Conservation (phyloP, 2,888 invertebrate species). For the Crioceris asparagi region DNA sequence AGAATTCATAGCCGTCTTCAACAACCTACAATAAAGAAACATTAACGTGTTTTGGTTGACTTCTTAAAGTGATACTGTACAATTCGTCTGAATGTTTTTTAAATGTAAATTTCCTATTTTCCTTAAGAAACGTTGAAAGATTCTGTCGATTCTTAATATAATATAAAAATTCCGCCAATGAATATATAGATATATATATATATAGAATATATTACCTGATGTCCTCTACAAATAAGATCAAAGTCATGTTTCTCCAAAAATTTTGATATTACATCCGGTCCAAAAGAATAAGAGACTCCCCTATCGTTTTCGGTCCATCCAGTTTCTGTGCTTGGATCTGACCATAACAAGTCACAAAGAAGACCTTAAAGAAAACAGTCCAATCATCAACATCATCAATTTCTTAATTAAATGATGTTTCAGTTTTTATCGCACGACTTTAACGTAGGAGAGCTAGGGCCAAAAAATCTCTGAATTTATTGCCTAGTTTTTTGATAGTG, state of each 20-base stretch:
- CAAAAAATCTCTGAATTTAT: no score
- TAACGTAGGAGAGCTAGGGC: no score
- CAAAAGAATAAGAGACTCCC: conserved; percentile 30
- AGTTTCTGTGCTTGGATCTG: conserved; percentile 24
- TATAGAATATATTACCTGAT: conserved; percentile 27
- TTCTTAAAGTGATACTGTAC: background rate
- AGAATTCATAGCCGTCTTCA: conserved; percentile 32
- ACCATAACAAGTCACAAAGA: conserved; percentile 31
- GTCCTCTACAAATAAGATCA: conserved; percentile 30
- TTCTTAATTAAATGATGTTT: background rate
- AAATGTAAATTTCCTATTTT: no score
- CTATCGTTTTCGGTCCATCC: conserved; percentile 30
- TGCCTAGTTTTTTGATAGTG: no score
- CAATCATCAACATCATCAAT: no score
- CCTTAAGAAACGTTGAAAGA: no score
- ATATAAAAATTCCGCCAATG: no score
- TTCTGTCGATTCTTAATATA: no score
- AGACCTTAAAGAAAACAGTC: conserved; percentile 21
- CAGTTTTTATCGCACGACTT: no score
- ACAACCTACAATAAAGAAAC: conserved; percentile 24
- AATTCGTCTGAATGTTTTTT: no score
- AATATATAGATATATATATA: no score
- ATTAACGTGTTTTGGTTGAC: background rate
- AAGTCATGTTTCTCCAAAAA: conserved; percentile 29
- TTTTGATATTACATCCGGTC: conserved; percentile 27